phyloP scores from a whole-genome alignment of 2,888 invertebrate species.

The Tetranychus piercei region DNA sequence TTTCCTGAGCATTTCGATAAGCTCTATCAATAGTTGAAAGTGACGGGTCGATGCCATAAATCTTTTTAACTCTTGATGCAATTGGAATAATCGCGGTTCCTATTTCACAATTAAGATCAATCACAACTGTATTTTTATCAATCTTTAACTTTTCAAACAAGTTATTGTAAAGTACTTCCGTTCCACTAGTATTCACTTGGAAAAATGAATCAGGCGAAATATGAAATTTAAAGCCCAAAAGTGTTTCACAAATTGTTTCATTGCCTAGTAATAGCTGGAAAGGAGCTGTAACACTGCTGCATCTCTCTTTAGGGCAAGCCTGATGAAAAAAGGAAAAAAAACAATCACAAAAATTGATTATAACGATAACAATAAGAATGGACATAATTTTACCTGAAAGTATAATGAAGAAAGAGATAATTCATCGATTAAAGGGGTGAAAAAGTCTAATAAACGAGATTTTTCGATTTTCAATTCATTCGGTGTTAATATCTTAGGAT shows the following conservation, averaged over 20 bases:
- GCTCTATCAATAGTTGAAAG: constrained; percentile 39
- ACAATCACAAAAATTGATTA: constrained; percentile 28
- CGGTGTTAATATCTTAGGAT: constrained; percentile 32
- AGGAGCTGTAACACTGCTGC: constrained; percentile 31
- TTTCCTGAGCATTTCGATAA: constrained; percentile 36
- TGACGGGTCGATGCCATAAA: constrained; percentile 40
- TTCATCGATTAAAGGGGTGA: constrained; percentile 26
- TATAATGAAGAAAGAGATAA: constrained; percentile 22
- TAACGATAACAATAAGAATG: not conserved
- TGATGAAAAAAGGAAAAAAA: constrained; percentile 53
- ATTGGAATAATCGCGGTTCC: constrained; percentile 31
- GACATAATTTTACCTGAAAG: not conserved
- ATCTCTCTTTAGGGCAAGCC: constrained; percentile 30
- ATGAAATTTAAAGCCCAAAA: constrained; percentile 32
- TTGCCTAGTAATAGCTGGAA: constrained; percentile 33
- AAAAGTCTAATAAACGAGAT: not conserved
- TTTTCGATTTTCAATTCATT: constrained; percentile 23
- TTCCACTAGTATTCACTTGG: constrained; percentile 39
- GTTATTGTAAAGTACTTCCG: constrained; percentile 37
- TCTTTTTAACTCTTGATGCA: constrained; percentile 31
- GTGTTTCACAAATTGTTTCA: constrained; percentile 34
- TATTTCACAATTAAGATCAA: constrained; percentile 42
- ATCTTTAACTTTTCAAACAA: constrained; percentile 33
- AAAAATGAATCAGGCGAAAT: constrained; percentile 37
- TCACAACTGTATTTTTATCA: constrained; percentile 31